Evolutionary conservation across 2,113 vertebrate species (phyloP).

Genomic region (Erythrolamprus reginae): DNA sequence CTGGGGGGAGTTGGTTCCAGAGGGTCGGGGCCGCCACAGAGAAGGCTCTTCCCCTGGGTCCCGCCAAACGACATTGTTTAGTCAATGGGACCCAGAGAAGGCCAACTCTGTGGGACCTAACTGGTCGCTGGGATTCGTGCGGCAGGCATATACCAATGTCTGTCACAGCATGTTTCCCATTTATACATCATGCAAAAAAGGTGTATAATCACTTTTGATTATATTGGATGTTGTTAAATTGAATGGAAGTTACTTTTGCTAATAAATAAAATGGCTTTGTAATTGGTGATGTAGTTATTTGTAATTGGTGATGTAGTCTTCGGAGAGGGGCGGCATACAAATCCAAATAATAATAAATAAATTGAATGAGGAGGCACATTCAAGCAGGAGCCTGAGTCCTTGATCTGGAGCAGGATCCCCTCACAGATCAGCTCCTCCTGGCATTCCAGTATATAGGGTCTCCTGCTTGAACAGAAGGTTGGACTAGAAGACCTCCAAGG

Average conservation of each 20-base stretch:
- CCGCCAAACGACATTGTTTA: too few species aligned
- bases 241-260: conserved; percentile 74
- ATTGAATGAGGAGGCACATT: neutral
- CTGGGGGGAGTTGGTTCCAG: too few species aligned
- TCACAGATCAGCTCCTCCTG: neutral
- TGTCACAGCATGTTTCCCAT: conserved; percentile 67
- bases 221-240: conserved; percentile 57
- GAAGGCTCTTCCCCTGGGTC: too few species aligned
- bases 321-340: too few species aligned
- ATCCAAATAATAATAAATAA: too few species aligned
- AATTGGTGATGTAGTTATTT: conserved; percentile 33
- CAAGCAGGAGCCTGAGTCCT: neutral
- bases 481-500: neutral
- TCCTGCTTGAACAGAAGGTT: neutral
- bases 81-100: too few species aligned
- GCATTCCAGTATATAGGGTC: neutral
- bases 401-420: neutral
- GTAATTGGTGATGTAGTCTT: too few species aligned
- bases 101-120: too few species aligned
- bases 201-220: conserved; percentile 69
- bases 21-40: too few species aligned
- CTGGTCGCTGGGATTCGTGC: too few species aligned
- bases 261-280: conserved; percentile 67
- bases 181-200: conserved; percentile 74
- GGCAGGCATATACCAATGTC: conserved; percentile 62